Evolutionary conservation across 1,140 invertebrate genomes (phyloP), one percentile per base, ranked within the genome.

Genomic region (Drosophila funebris): DNA sequence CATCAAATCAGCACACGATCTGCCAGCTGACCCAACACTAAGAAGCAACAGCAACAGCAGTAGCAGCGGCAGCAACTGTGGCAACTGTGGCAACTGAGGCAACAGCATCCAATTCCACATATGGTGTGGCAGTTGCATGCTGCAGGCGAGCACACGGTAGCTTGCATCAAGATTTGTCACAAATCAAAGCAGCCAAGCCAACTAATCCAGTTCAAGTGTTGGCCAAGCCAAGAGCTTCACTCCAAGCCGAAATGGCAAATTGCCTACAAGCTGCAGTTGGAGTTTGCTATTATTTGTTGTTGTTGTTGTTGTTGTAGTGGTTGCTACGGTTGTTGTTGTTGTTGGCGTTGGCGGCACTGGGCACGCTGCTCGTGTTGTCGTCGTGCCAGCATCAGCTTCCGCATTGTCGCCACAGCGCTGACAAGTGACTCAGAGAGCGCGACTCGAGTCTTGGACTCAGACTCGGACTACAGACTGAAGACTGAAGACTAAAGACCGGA

Each of bases 91-190:
- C 48, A 36, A 29, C 54, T 41, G 56, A 1, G 4, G 4, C 22
- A 22, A 22, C 22, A 22, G 22, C 22, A 22, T 2, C 22, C 67
- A 69, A 46, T 9, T 33, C 70, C 78, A 78, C 79, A 83, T 71
- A 78, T 83, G 79, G 76, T 41, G 43, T 50, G 13, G 29, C 56
- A 50, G 62, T 52, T 54, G 80, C 81, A 84, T 63, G 80, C 81
- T 70, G 71, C 80, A 82, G 68, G 58, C 71, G 20, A 56, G 77
- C 76, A 82, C 67, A 75, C 78, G 63, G 78, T 72, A 88, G 82
- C 82, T 72, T 43, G 74, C 82, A 87, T 87, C 83, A 85, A 87
- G 82, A 87, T 88, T 87, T 87, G 82, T 87, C 83, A 87, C 82
- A 87, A 87, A 87, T 87, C 82, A 87, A 87, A 75, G 78, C 75